phyloP scores from a whole-genome alignment of 2,797 vertebrate genomes.

The Hydrolagus colliei region DNA sequence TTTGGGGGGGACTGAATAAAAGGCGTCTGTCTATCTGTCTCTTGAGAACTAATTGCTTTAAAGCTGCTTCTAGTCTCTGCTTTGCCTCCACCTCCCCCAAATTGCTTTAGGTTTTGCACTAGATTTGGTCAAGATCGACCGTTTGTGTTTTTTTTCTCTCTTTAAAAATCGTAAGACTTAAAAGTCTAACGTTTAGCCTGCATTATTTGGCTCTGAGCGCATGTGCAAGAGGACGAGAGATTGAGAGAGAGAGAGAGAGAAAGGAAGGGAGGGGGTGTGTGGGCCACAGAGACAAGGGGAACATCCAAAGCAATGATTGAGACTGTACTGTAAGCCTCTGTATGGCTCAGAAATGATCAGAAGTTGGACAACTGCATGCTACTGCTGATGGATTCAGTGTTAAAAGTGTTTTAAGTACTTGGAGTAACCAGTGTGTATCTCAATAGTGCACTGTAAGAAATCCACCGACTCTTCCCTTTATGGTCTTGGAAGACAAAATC shows the following conservation, averaged over 20 bases:
- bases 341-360: background rate
- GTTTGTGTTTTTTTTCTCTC: too few relatives aligned
- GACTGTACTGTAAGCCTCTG: background rate
- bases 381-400: background rate
- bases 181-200: conserved; percentile 4
- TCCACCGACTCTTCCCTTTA: background rate
- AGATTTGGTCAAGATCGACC: background rate
- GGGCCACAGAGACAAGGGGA: background rate
- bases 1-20: background rate
- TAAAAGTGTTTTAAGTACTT: background rate
- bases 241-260: too few relatives aligned
- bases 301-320: background rate
- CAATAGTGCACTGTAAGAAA: background rate
- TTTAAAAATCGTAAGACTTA: background rate
- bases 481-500: background rate
- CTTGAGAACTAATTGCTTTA: background rate
- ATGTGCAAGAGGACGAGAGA: background rate
- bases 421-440: background rate
- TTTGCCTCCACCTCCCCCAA: too few relatives aligned
- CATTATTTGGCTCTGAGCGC: conserved; percentile 4
- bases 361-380: background rate
- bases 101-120: background rate
- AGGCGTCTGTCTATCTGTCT: too few relatives aligned
- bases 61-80: background rate
- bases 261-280: background rate